phyloP scores from a whole-genome alignment of 2,113 vertebrate genomes.

The Mormyrus iriodes region DNA sequence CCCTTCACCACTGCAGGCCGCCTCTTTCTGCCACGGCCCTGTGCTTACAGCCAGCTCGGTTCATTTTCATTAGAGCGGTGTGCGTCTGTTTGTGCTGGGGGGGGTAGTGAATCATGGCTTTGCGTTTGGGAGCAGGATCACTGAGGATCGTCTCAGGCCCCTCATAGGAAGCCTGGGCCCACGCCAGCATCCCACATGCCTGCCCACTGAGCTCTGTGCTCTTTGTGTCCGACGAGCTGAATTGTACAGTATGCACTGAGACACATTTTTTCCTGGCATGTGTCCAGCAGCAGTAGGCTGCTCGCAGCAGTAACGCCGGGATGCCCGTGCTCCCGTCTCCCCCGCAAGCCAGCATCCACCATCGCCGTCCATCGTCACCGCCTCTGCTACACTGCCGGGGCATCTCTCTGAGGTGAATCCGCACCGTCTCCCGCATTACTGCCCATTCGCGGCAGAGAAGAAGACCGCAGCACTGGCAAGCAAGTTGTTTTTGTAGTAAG shows the following conservation, averaged over 20 bases:
- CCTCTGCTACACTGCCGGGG: background rate
- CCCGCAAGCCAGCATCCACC: background rate
- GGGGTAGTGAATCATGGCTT: background rate
- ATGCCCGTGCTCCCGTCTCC: constrained; percentile 37
- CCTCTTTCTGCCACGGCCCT: background rate
- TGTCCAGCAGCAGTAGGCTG: constrained; percentile 46
- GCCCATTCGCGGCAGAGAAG: background rate
- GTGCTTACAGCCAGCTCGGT: background rate
- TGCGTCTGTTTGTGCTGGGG: background rate
- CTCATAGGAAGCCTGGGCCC: background rate
- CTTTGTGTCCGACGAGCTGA: constrained; percentile 34
- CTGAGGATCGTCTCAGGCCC: constrained; percentile 10
- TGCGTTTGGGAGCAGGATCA: background rate
- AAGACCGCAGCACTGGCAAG: background rate
- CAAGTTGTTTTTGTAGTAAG: background rate
- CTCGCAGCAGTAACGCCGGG: constrained; percentile 43
- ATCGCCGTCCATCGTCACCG: background rate
- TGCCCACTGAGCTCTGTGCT: background rate
- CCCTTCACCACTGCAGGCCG: background rate
- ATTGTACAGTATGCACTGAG: constrained; percentile 59
- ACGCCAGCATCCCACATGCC: background rate
- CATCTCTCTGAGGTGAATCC: background rate
- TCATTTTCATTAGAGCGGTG: background rate
- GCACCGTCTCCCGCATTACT: background rate
- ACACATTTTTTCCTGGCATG: constrained; percentile 55